These are phyloP conservation scores for Octodon degus DNA, from an alignment of 2,113 vertebrate species.

Conservation along the genomic window DNA sequence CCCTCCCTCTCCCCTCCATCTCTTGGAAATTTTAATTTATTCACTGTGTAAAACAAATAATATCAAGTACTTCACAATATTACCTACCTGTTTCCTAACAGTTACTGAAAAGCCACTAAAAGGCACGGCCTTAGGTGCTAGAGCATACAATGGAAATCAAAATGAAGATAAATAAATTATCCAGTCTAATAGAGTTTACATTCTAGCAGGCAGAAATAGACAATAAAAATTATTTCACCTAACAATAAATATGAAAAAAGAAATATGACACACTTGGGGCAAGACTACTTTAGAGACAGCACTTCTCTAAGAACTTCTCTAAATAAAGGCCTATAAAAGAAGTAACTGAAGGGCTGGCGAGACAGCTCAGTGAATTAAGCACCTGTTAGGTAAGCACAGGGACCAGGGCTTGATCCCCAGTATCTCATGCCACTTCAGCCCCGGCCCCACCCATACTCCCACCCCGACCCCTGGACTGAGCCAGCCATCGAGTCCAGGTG, in stretches of 20 bases:
- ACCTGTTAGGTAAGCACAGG: no score
- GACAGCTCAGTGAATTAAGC: no score
- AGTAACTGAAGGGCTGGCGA: background rate
- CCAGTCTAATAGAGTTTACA: background rate
- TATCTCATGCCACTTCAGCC: no score
- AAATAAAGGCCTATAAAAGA: background rate
- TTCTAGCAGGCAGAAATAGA: background rate
- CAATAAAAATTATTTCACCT: background rate
- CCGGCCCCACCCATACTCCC: no score
- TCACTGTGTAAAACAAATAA: conserved; percentile 25
- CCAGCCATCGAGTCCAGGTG: no score
- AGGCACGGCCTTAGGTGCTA: background rate
- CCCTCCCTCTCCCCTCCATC: background rate
- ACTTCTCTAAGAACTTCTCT: conserved; percentile 8
- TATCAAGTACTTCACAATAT: conserved; percentile 1
- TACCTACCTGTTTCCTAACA: background rate
- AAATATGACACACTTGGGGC: background rate
- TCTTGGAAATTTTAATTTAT: background rate
- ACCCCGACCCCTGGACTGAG: no score
- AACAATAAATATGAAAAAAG: conserved; percentile 12
- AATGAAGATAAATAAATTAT: background rate
- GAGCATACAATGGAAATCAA: background rate
- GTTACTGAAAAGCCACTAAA: background rate
- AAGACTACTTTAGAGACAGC: background rate
- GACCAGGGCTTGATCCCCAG: no score